These are phyloP conservation scores for Phaedon cochleariae DNA, from an alignment of 2,888 invertebrate species.

Conservation along the genomic window DNA sequence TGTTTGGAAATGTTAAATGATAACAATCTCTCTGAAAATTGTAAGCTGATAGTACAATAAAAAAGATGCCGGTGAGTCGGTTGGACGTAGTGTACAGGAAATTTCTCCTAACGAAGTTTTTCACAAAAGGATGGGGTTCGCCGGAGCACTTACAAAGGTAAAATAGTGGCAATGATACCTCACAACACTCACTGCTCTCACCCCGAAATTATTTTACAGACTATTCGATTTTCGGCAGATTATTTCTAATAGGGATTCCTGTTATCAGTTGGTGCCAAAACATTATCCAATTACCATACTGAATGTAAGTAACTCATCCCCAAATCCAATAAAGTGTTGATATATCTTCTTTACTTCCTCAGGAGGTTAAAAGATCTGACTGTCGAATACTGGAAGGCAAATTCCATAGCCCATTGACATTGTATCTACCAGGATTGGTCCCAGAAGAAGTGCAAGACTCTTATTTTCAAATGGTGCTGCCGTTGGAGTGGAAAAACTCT, in stretches of 20 bases:
- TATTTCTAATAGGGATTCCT: constrained; percentile 83
- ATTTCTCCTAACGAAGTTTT: constrained; percentile 88
- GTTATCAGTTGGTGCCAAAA: constrained; percentile 80
- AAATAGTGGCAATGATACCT: constrained; percentile 25
- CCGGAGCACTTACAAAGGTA: constrained; percentile 89
- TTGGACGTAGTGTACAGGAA: constrained; percentile 86
- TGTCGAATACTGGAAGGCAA: constrained; percentile 84
- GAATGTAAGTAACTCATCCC: constrained; percentile 71
- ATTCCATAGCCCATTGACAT: constrained; percentile 85
- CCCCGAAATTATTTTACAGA: constrained; percentile 66
- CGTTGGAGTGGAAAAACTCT: constrained; percentile 77
- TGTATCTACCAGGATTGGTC: constrained; percentile 85
- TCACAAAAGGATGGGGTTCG: constrained; percentile 96
- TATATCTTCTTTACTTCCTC: constrained; percentile 37
- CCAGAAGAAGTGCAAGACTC: constrained; percentile 85
- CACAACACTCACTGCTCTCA: neutral
- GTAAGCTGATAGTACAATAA: neutral
- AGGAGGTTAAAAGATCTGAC: constrained; percentile 80
- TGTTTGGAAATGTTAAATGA: too few species aligned
- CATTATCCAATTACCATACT: constrained; percentile 89
- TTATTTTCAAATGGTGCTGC: constrained; percentile 85
- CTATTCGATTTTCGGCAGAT: constrained; percentile 91
- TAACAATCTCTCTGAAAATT: neutral
- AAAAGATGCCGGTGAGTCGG: constrained; percentile 58
- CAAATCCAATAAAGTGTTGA: neutral